phyloP scores from a whole-genome alignment of 2,888 invertebrate species.

The Cataglyphis livida region DNA sequence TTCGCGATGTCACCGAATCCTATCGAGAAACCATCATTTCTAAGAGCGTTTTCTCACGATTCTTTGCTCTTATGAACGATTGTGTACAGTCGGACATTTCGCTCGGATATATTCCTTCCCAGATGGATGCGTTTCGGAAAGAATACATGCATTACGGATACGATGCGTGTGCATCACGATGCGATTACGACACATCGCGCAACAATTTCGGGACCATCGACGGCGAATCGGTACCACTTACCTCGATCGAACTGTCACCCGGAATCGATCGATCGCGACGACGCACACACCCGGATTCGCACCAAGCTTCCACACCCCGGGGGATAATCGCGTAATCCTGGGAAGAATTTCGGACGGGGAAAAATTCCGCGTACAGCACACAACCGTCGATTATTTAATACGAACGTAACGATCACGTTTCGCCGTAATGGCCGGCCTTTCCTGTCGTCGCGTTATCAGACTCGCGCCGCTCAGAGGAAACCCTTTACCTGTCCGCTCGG shows the following conservation, averaged over 20 bases:
- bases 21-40: background rate
- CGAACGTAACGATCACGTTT: conserved; percentile 49
- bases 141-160: background rate
- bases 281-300: background rate
- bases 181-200: conserved; percentile 43
- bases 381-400: background rate
- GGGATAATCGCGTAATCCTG: background rate
- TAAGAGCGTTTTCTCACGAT: too few species aligned
- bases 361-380: background rate
- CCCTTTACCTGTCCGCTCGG: conserved; percentile 20
- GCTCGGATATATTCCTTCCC: background rate
- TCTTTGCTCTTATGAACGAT: background rate
- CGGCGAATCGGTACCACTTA: conserved; percentile 30
- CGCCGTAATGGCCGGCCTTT: conserved; percentile 40
- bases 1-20: background rate
- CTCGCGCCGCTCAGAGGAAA: conserved; percentile 9
- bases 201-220: conserved; percentile 29
- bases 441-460: conserved; percentile 11
- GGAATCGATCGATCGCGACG: conserved; percentile 35
- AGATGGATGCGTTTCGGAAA: background rate
- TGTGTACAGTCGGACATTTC: conserved; percentile 45
- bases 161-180: background rate
- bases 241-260: conserved; percentile 17
- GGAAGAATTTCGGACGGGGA: background rate
- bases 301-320: conserved; percentile 21